Conservation (phyloP, 1,140 invertebrate genomes). For the Paraescarpia echinospica region DNA sequence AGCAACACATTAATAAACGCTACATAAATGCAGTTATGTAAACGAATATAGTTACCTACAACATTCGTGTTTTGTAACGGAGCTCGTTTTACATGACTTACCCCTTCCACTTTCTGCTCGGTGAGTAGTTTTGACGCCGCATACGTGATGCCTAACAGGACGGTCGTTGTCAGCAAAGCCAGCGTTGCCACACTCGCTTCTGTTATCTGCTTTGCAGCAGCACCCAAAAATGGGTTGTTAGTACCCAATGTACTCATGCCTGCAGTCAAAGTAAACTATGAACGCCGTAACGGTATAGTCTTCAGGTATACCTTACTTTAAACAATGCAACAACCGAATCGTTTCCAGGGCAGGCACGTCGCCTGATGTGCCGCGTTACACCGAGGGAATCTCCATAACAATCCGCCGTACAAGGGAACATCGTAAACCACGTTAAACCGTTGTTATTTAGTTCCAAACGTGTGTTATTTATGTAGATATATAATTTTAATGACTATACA, state of each 20-base stretch:
- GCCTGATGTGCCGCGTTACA: constrained; percentile 15
- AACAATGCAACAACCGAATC: background rate
- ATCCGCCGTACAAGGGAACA: background rate
- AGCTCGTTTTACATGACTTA: background rate
- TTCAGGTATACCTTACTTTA: background rate
- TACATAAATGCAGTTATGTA: background rate
- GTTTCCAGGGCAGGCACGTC: background rate
- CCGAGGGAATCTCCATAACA: constrained; percentile 12
- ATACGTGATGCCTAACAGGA: constrained; percentile 1
- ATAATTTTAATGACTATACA: background rate
- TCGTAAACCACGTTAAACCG: background rate
- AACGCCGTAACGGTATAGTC: background rate
- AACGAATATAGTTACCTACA: background rate
- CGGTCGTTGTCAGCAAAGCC: constrained; percentile 17
- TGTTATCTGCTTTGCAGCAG: background rate
- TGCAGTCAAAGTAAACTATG: background rate
- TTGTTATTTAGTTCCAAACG: background rate
- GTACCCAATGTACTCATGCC: constrained; percentile 4
- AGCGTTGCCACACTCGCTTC: constrained; percentile 6
- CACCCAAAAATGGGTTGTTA: background rate
- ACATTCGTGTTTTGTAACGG: background rate
- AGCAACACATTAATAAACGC: background rate
- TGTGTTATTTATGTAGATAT: background rate
- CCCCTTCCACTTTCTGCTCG: constrained; percentile 6
- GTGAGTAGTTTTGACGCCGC: background rate